Percentiles rank a stretch among this genome's conserved stretches.
Conservation (phyloP, 2,888 invertebrate species). For the Oscheius myriophilus region DNA sequence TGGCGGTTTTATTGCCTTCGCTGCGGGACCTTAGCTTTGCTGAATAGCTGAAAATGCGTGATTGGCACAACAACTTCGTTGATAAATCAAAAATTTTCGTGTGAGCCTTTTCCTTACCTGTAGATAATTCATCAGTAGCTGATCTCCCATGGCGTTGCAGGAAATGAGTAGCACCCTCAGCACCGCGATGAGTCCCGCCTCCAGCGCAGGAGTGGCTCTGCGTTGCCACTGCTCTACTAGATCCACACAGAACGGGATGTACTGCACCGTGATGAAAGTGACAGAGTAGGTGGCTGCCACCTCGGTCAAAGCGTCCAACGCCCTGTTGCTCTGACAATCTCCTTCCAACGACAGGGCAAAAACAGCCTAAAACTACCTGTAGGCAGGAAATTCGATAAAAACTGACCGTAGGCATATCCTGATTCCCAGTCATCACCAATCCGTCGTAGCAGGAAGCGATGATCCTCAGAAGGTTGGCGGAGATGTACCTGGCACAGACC, state of each 20-base stretch:
- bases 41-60: too few species aligned
- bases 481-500: slow-evolving; percentile 87
- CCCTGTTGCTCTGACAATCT: slow-evolving; percentile 84
- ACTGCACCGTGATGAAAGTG: slow-evolving; percentile 84
- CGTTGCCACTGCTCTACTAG: slow-evolving; percentile 81
- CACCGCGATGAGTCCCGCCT: slow-evolving; percentile 87
- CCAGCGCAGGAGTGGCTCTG: slow-evolving; percentile 84
- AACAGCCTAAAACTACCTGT: slow-evolving; percentile 25
- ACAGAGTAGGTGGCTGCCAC: slow-evolving; percentile 89
- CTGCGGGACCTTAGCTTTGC: too few species aligned
- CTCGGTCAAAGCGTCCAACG: slow-evolving; percentile 88
- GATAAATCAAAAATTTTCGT: too few species aligned
- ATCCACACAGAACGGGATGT: slow-evolving; percentile 88
- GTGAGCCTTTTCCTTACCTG: slow-evolving; percentile 77
- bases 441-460: slow-evolving; percentile 89
- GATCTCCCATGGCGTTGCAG: slow-evolving; percentile 84
- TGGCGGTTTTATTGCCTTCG: too few species aligned
- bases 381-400: not conserved
- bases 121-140: slow-evolving; percentile 86
- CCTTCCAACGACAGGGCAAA: slow-evolving; percentile 74
- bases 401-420: slow-evolving; percentile 15
- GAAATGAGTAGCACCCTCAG: slow-evolving; percentile 83
- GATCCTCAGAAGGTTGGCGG: slow-evolving; percentile 83
- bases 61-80: too few species aligned
- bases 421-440: slow-evolving; percentile 19